Percentiles rank a stretch among this genome's conserved stretches.
Conservation (phyloP, 2,888 invertebrate species). For the Nebria brevicollis region DNA sequence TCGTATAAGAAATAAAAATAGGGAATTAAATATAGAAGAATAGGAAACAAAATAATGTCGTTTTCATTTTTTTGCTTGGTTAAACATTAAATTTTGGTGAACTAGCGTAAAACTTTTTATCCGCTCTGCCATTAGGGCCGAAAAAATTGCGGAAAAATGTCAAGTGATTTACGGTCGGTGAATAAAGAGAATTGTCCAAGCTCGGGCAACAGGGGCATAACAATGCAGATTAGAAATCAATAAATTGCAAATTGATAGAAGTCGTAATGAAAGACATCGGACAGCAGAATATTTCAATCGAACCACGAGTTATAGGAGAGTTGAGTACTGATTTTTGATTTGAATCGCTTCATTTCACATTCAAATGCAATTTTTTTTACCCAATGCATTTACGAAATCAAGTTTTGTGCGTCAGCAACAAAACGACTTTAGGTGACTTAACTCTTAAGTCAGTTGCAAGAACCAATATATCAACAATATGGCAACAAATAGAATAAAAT, state of each 20-base stretch:
- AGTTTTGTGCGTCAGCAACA: neutral
- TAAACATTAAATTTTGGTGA: slow-evolving; percentile 4
- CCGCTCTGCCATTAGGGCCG: neutral
- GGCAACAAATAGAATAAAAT: too few species aligned
- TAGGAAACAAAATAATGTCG: neutral
- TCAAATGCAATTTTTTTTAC: slow-evolving; percentile 10
- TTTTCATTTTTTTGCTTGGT: neutral
- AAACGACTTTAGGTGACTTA: too few species aligned
- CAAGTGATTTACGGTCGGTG: neutral
- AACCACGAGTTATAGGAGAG: neutral
- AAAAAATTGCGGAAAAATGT: neutral
- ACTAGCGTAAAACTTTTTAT: neutral
- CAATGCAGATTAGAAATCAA: slow-evolving; percentile 22
- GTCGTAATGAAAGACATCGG: slow-evolving; percentile 14
- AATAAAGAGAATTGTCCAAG: neutral
- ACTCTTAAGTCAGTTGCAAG: too few species aligned
- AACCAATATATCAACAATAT: too few species aligned
- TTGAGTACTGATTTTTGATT: neutral
- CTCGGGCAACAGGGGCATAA: neutral
- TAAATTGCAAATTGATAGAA: slow-evolving; percentile 22
- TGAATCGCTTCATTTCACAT: neutral
- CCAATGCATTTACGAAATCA: slow-evolving; percentile 4
- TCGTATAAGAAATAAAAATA: too few species aligned
- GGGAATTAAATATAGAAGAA: neutral
- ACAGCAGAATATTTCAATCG: slow-evolving; percentile 13